Evolutionary conservation across 1,140 invertebrate species (phyloP).

Genomic region (Whitmania pigra): DNA sequence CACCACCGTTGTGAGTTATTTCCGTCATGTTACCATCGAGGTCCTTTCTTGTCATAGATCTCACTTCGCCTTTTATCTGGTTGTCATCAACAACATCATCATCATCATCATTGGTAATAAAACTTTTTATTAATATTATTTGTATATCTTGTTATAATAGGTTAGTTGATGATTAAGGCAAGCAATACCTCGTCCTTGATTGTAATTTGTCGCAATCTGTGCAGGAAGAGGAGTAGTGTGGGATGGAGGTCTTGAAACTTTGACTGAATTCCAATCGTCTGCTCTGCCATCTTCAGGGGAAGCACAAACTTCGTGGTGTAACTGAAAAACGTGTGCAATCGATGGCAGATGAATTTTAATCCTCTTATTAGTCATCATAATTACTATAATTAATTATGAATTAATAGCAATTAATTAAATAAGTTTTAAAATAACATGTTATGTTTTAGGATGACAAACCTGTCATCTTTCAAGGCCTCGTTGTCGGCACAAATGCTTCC

Average conservation of each 20-base stretch:
- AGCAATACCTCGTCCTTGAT: slow-evolving; percentile 23
- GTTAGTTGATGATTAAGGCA: not conserved
- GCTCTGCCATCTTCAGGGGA: slow-evolving; percentile 17
- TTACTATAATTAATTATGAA: no score
- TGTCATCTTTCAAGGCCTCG: not conserved
- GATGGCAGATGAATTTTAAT: not conserved
- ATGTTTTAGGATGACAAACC: not conserved
- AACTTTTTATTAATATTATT: no score
- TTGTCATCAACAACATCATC: not conserved
- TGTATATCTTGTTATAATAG: no score
- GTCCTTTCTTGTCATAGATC: slow-evolving; percentile 33
- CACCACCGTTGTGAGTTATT: slow-evolving; percentile 31
- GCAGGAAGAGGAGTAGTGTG: slow-evolving; percentile 25
- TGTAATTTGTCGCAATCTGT: slow-evolving; percentile 22
- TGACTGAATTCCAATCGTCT: not conserved
- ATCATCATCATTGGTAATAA: no score
- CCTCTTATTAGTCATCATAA: no score
- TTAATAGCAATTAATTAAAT: no score
- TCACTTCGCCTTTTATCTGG: slow-evolving; percentile 31
- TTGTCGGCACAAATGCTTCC: not conserved
- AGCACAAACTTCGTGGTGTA: slow-evolving; percentile 23
- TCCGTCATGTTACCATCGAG: slow-evolving; percentile 32
- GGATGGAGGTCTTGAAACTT: slow-evolving; percentile 26
- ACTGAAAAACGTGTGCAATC: not conserved
- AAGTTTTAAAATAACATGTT: not conserved